Evolutionary conservation across 1,140 invertebrate species (phyloP), one percentile per base, ranked within the genome.

Genomic region (Babylonia areolata): DNA sequence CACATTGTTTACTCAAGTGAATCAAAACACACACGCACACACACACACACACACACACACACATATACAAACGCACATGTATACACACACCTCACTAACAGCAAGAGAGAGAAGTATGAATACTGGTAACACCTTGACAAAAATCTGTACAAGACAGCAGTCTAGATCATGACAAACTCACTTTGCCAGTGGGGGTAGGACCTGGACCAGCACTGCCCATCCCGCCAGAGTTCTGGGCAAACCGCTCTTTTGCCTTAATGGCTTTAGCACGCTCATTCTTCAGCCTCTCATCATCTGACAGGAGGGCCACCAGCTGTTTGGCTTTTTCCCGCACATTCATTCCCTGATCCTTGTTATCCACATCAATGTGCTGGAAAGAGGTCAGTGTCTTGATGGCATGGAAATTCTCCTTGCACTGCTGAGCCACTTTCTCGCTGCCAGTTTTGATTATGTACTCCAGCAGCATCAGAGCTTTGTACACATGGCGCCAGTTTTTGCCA

Each of bases 401-500:
- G 90, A 99, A 99, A 94, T 99, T 99, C 95, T 99, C 99, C 94
- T 98, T 99, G 95, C 99, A 99, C 94, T 99, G 99, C 46, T 98
- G 97, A n/a, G 98, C 98, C 77, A 99, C 98, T 95, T 99, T 99
- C 94, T 99, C 98, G 85, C 97, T 97, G 86, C 98, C 98, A 78
- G 98, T 99, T 95, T 99, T 99, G 87, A 99, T 99, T 75, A 99
- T 96, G 95, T 99, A 99, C 93, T 99, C 99, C 80, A 99, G 94
- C n/a, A 98, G 94, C 51, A 99, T 97, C 77, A 99, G 95, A 33
- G 99, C 98, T 96, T 99, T 99, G 95, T 99, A 99, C 33, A 99
- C 99, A 95, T 99, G 99, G 88, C 99, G 95, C 99, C 99, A 99
- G 95, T 99, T 99, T 95, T 99, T 98, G 85, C 99, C 99, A 95